Evolutionary conservation across 2,113 vertebrate species (phyloP).

Genomic region (Scomber colias): DNA sequence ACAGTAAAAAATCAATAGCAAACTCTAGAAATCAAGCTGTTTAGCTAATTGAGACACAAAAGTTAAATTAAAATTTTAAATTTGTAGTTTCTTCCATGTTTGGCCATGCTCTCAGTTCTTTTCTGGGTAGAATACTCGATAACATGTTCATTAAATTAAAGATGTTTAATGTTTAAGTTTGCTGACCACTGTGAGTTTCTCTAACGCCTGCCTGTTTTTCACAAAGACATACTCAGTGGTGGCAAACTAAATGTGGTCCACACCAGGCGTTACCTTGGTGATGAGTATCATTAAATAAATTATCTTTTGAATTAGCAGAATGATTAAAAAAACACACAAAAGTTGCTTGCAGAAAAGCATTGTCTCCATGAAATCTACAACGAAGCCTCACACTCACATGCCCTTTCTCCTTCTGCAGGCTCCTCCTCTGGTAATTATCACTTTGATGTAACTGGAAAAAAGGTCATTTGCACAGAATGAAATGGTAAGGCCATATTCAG

Average conservation of each 20-base stretch:
- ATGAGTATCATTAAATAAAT: constrained; percentile 57
- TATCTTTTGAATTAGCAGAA: constrained; percentile 46
- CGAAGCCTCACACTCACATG: neutral
- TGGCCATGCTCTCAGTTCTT: too few species aligned
- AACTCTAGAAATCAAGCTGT: too few species aligned
- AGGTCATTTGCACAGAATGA: constrained; percentile 40
- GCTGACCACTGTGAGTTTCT: neutral
- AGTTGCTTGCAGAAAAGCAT: constrained; percentile 21
- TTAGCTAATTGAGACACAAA: too few species aligned
- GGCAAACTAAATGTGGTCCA: constrained; percentile 4
- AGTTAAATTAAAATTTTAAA: too few species aligned
- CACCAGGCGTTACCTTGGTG: constrained; percentile 13
- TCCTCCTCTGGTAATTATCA: constrained; percentile 41
- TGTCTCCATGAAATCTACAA: constrained; percentile 22
- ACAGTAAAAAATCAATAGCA: too few species aligned
- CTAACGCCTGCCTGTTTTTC: neutral
- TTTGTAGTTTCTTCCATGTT: too few species aligned
- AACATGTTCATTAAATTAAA: neutral
- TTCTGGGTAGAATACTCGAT: neutral
- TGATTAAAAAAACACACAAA: constrained; percentile 25
- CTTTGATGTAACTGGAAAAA: constrained; percentile 39
- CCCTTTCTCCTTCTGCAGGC: constrained; percentile 51
- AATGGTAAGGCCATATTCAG: constrained; percentile 38
- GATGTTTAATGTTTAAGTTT: neutral
- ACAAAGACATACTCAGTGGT: constrained; percentile 4